Evolutionary conservation across 2,797 vertebrate genomes (phyloP).

Genomic region (Leuciscus waleckii): DNA sequence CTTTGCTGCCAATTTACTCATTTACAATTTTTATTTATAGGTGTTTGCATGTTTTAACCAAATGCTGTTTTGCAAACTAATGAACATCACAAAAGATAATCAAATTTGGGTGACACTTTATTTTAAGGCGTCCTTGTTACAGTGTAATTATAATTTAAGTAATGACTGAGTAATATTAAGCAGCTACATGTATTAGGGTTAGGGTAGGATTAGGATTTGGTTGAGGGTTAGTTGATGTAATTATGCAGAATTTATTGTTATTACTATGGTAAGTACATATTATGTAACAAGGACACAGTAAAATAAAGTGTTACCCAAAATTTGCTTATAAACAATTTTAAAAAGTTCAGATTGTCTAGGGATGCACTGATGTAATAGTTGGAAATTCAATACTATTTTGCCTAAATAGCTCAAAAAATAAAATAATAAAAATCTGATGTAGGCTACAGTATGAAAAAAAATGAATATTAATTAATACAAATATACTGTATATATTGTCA

Average conservation of each 20-base stretch:
- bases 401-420: background rate
- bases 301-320: too few relatives aligned
- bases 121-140: too few relatives aligned
- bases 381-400: background rate
- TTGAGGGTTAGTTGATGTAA: too few relatives aligned
- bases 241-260: too few relatives aligned
- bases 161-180: too few relatives aligned
- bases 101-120: background rate
- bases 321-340: background rate
- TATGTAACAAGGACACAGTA: too few relatives aligned
- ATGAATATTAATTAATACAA: background rate
- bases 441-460: background rate
- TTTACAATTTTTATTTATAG: slow-evolving; percentile 35
- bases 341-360: background rate
- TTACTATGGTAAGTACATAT: too few relatives aligned
- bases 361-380: background rate
- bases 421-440: background rate
- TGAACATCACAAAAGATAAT: background rate
- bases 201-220: too few relatives aligned
- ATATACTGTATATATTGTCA: background rate
- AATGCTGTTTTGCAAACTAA: slow-evolving; percentile 20
- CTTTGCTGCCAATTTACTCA: slow-evolving; percentile 24
- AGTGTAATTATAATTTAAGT: too few relatives aligned
- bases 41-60: slow-evolving; percentile 42
- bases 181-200: too few relatives aligned